Percentiles rank a stretch among this genome's conserved stretches.
Conservation (phyloP, 2,888 invertebrate species). For the Thysanoteuthis rhombus region DNA sequence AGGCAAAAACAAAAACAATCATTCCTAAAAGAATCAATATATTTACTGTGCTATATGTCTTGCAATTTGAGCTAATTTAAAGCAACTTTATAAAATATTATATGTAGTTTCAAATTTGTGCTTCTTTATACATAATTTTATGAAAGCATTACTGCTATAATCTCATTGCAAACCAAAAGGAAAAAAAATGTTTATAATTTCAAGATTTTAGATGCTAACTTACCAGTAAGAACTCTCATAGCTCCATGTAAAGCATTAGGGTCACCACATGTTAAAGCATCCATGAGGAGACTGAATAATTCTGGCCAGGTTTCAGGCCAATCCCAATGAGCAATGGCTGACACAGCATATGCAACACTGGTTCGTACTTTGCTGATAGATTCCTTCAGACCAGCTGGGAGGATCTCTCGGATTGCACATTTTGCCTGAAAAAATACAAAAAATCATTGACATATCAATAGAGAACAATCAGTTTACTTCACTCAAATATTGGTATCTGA, state of each 20-base stretch:
- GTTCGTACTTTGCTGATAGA: slow-evolving; percentile 77
- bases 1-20: too few relatives aligned
- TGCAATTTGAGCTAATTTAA: too few relatives aligned
- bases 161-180: too few relatives aligned
- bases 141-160: too few relatives aligned
- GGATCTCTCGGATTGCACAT: slow-evolving; percentile 74
- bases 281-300: slow-evolving; percentile 76
- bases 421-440: slow-evolving; percentile 70
- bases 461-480: neutral
- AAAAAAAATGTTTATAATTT: too few relatives aligned
- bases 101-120: too few relatives aligned
- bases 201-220: neutral
- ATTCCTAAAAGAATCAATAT: too few relatives aligned
- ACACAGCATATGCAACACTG: slow-evolving; percentile 78
- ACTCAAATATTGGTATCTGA: neutral
- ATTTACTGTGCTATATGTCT: too few relatives aligned
- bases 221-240: slow-evolving; percentile 76
- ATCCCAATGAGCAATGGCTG: slow-evolving; percentile 78
- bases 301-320: slow-evolving; percentile 80
- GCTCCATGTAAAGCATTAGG: slow-evolving; percentile 76
- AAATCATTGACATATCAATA: neutral
- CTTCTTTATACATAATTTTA: too few relatives aligned
- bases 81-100: too few relatives aligned
- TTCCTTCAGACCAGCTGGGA: slow-evolving; percentile 76
- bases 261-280: slow-evolving; percentile 73